A percentile compares a stretch with the other conserved stretches of the same genome.
These are phyloP conservation scores for Incurvaria masculella DNA, from an alignment of 2,888 invertebrate species.

Conservation along the genomic window DNA sequence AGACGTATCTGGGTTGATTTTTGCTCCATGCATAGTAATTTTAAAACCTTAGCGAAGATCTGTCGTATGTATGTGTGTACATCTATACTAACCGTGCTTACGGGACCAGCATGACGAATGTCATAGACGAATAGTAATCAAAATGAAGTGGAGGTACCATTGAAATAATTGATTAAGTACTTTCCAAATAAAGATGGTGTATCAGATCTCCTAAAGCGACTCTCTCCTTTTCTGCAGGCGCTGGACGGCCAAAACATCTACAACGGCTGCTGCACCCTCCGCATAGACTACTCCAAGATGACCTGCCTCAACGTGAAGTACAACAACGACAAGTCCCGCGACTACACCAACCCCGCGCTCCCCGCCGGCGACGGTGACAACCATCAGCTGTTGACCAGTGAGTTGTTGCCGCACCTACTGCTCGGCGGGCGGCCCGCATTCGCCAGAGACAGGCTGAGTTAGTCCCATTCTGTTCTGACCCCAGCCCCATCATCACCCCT, in stretches of 20 bases:
- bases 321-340: slow-evolving; percentile 99
- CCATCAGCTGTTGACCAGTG: slow-evolving; percentile 63
- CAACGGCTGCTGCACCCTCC: slow-evolving; percentile 98
- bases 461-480: slow-evolving; percentile 30
- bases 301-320: slow-evolving; percentile 97
- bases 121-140: too few relatives aligned
- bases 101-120: too few relatives aligned
- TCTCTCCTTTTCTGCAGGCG: slow-evolving; percentile 56
- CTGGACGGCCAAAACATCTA: slow-evolving; percentile 99
- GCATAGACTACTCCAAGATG: slow-evolving; percentile 99
- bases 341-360: slow-evolving; percentile 97
- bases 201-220: too few relatives aligned
- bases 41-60: too few relatives aligned
- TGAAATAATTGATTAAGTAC: too few relatives aligned
- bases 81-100: too few relatives aligned
- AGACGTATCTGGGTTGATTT: too few relatives aligned
- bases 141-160: too few relatives aligned
- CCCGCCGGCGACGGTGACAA: slow-evolving; percentile 85
- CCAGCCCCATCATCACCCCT: slow-evolving; percentile 19
- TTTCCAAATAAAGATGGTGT: too few relatives aligned
- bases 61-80: too few relatives aligned
- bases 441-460: slow-evolving; percentile 52
- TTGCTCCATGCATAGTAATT: too few relatives aligned
- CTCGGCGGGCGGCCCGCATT: slow-evolving; percentile 42
- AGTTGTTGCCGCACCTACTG: slow-evolving; percentile 56